phyloP scores from a whole-genome alignment of 2,113 vertebrate genomes.

The Formicarius rufipectus region DNA sequence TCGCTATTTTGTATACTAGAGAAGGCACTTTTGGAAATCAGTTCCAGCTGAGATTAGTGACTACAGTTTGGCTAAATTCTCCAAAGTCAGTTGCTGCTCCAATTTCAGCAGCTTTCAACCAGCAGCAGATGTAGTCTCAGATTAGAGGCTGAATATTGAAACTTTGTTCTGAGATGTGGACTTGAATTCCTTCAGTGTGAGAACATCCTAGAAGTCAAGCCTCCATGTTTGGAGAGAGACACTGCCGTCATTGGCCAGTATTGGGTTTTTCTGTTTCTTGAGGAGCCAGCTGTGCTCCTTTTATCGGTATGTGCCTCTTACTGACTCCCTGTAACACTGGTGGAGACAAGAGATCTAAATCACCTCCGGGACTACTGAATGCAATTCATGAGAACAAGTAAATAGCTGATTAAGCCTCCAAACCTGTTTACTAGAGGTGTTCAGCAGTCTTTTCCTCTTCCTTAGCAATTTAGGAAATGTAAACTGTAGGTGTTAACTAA shows the following conservation, averaged over 20 bases:
- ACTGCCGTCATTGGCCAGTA: background rate
- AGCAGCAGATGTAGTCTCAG: background rate
- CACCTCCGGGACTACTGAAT: background rate
- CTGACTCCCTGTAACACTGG: background rate
- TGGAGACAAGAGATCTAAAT: background rate
- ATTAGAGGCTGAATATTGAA: background rate
- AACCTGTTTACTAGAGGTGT: background rate
- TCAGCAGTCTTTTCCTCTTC: background rate
- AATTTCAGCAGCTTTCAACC: background rate
- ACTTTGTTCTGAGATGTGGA: background rate
- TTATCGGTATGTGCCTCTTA: background rate
- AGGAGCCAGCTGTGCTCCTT: background rate
- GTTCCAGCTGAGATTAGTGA: background rate
- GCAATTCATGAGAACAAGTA: background rate
- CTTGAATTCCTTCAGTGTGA: background rate
- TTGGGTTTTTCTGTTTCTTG: background rate
- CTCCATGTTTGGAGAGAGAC: background rate
- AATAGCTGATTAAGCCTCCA: background rate
- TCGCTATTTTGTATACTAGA: background rate
- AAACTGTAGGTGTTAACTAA: background rate
- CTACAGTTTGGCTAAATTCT: background rate
- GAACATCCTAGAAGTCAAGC: background rate
- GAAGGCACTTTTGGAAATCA: background rate
- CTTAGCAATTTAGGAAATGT: background rate
- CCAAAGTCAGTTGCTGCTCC: background rate